Evolutionary conservation across 1,140 invertebrate species (phyloP), one percentile per base, ranked within the genome.

Genomic region (Samia ricini): DNA sequence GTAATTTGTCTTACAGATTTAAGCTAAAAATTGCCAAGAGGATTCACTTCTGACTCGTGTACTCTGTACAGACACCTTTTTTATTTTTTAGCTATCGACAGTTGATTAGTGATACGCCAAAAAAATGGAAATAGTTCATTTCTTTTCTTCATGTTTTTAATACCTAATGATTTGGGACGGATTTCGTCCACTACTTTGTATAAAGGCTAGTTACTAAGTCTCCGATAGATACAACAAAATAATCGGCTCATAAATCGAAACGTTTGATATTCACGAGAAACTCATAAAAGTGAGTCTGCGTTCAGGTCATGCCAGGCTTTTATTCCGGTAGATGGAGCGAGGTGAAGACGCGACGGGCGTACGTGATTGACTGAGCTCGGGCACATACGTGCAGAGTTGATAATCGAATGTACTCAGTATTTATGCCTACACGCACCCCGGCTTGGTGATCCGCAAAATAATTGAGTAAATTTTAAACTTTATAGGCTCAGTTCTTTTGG

Each of bases 271-370:
- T 64, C 67, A 66, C 60, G 61, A 56, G 70, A 68, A 60, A 73
- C 42, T 59, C 57, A 76, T 70, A 72, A 72, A 69, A 65, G 59
- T 51, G 60, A 63, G 62, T 68, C 68, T 42, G 68, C 54, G 64
- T 70, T 65, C 72, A 72, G 72, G 72, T 75, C 72, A 72, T 74
- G 69, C 64, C 56, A 56, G 59, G 63, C 72, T 76, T 76, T 78
- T 76, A 77, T 77, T 78, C 76, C 71, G 63, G 69, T 76, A 72
- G 73, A 76, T 68, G 76, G 64, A 70, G 76, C 73, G 72, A 60
- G 64, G 51, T 58, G 58, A 69, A 64, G 56, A 59, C 63, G 65
- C 68, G 62, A 36, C 66, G 57, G 56, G 68, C 66, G 69, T 66
- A 54, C 50, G 66, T 68, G 68, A 76, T 72, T 64, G 68, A 71